phyloP scores from a whole-genome alignment of 2,113 vertebrate genomes.

The Rhegmatorhina hoffmannsi region DNA sequence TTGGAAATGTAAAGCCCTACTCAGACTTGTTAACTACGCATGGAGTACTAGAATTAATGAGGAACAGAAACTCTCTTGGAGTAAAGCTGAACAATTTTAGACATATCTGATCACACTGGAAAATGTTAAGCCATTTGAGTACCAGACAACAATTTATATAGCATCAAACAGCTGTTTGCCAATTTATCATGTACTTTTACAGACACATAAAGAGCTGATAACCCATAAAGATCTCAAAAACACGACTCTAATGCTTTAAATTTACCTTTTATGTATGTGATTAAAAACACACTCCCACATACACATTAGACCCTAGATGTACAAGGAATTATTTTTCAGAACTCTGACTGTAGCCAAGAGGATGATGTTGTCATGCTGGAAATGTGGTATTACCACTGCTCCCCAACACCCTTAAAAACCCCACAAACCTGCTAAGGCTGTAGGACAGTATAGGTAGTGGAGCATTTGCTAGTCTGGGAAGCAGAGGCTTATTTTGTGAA shows the following conservation, averaged over 20 bases:
- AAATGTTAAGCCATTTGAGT: not conserved
- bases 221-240: not conserved
- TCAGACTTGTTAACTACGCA: not conserved
- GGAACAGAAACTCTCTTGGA: not conserved
- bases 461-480: not conserved
- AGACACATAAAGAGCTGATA: not conserved
- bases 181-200: not conserved
- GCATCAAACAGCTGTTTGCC: slow-evolving; percentile 25
- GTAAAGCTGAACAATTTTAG: not conserved
- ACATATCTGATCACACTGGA: not conserved
- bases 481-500: accelerated
- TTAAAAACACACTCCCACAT: not conserved
- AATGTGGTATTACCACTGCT: not conserved
- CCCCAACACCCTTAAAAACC: not conserved
- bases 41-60: not conserved
- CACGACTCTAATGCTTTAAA: not conserved
- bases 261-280: not conserved
- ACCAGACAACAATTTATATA: not conserved
- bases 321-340: not conserved
- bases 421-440: not conserved
- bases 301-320: not conserved
- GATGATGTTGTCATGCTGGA: not conserved
- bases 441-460: not conserved
- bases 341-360: not conserved
- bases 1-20: not conserved